Base-by-base conservation (phyloP, 2,888 invertebrate genomes). In the Cyrtodaria siliqua region DNA sequence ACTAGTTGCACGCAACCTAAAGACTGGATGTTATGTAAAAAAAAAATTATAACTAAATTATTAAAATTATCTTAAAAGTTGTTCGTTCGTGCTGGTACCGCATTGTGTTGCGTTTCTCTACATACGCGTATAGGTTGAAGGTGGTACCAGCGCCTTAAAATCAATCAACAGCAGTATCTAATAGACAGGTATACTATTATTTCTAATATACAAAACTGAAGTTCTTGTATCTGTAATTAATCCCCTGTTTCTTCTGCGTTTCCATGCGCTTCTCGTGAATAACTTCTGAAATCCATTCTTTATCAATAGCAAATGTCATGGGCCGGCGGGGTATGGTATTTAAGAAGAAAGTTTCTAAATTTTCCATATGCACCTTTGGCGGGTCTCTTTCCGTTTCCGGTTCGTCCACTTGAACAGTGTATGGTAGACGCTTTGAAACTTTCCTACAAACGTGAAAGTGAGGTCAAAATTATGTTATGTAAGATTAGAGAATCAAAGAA, bases 201-300 rank as follows among this genome's bases (percentile, higher is more conserved):
- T 33, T 44, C 70, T 83, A 86, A 79, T 92, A 92, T 0, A 90
- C 89, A 70, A 92, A 92, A 40, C 86, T 84, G 63, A 90, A 92
- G 66, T 92, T 89, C 50, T 88, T 90, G 75, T 86, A 91, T 60
- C 87, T 85, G 66, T 90, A 90, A 60, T 88, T 87, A 27, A 89
- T 73, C 9, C 91, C 89, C 44, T 89, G 67, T 73, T 91, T 91
- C 79, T 90, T 89, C 76, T 91, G 91, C 44, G 91, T 86, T 64
- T 91, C 87, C 79, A 91, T 84, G 3, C 92, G 81, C 72, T 92
- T 91, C n/a, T 90, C 89, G 57, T 89, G 88, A 27, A 92, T 87
- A 0, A 87, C 82, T 79, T 92, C 92, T 0, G 92, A 92, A 38
- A 89, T 85, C 91, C 92, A 92, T 40, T 92, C 92, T 61, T 88